A percentile compares a stretch with the other conserved stretches of the same genome.
Conservation (phyloP, 2,888 invertebrate genomes). For the Eupithecia abbreviata region DNA sequence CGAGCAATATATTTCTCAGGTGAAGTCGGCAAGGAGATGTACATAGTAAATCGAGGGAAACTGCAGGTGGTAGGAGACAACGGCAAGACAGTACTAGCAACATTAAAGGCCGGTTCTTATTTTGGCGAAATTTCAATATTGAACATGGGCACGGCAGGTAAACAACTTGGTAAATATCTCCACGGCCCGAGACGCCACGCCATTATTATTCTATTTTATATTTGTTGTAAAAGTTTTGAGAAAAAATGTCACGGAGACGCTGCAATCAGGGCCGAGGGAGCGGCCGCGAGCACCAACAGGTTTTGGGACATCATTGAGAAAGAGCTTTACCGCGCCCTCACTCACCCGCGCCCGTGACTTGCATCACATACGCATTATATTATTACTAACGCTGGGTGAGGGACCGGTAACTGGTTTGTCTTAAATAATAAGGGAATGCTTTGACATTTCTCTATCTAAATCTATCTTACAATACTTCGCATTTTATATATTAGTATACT, state of each 20-base stretch:
- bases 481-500: conserved; percentile 51
- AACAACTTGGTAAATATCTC: conserved; percentile 97
- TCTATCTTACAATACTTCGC: conserved; percentile 54
- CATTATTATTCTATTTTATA: conserved; percentile 77
- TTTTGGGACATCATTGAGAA: conserved; percentile 76
- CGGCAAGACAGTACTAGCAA: conserved; percentile 97
- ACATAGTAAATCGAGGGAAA: conserved; percentile 98
- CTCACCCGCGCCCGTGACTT: conserved; percentile 22
- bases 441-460: conserved; percentile 58
- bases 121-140: conserved; percentile 99
- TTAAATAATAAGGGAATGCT: conserved; percentile 66
- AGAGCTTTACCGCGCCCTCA: conserved; percentile 43
- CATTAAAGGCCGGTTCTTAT: conserved; percentile 99
- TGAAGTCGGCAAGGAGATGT: conserved; percentile 99
- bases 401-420: conserved; percentile 64
- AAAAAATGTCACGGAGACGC: conserved; percentile 82
- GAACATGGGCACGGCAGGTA: conserved; percentile 99
- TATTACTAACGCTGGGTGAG: conserved; percentile 46
- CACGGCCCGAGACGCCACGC: conserved; percentile 84
- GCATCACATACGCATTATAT: neutral
- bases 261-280: conserved; percentile 83
- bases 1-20: conserved; percentile 84
- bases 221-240: conserved; percentile 74
- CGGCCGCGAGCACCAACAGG: conserved; percentile 79
- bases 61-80: conserved; percentile 98